Conservation (phyloP, 23 tunicate species). For the Phallusia fumigata region DNA sequence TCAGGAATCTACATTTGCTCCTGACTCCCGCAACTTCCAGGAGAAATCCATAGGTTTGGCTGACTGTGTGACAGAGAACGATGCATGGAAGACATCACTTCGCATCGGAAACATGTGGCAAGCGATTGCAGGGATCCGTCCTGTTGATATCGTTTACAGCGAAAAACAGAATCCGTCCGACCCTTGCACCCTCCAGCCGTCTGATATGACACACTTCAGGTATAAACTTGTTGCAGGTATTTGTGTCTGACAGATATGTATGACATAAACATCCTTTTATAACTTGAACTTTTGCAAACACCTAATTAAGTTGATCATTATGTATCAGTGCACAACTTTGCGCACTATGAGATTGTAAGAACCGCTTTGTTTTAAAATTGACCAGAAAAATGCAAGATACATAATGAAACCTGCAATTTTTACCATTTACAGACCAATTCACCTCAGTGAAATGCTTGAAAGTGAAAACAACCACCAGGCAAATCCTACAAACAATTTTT, state of each 20-base stretch:
- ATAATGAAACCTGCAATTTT: not conserved
- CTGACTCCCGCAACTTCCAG: conserved; percentile 6
- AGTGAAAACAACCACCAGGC: too few relatives aligned
- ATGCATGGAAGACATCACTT: conserved; percentile 85
- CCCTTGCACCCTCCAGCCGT: conserved; percentile 34
- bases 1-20: not conserved
- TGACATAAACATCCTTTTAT: too few relatives aligned
- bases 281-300: too few relatives aligned
- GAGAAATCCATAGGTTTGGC: conserved; percentile 6
- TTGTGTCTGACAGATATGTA: too few relatives aligned
- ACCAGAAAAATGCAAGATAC: too few relatives aligned
- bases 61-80: conserved; percentile 69
- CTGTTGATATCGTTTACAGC: conserved; percentile 82
- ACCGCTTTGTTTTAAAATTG: too few relatives aligned
- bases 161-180: conserved; percentile 48
- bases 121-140: conserved; percentile 72
- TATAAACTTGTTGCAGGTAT: conserved; percentile 15
- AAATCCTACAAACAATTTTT: too few relatives aligned
- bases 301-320: not conserved
- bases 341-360: not conserved
- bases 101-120: conserved; percentile 87
- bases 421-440: conserved; percentile 26
- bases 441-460: conserved; percentile 21
- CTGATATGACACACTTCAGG: conserved; percentile 85
- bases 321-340: not conserved